Conservation (phyloP, 2,797 vertebrate genomes). For the Squalus acanthias region DNA sequence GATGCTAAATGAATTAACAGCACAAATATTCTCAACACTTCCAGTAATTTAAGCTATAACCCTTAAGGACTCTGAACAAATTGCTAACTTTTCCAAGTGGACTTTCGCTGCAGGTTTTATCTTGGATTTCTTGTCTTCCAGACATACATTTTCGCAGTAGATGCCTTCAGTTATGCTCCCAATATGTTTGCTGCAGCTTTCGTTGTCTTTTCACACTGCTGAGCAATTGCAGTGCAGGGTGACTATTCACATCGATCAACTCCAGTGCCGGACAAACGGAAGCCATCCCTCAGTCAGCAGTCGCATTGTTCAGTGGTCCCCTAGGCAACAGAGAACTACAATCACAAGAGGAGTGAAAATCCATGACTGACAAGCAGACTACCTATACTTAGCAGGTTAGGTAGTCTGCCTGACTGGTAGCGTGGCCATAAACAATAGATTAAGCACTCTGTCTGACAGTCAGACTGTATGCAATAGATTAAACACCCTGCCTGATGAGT, state of each 20-base stretch:
- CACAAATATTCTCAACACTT: not conserved
- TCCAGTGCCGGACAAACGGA: not conserved
- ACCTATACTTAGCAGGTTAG: not conserved
- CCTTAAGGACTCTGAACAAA: too few relatives aligned
- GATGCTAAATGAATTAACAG: too few relatives aligned
- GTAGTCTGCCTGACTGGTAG: not conserved
- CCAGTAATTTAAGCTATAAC: not conserved
- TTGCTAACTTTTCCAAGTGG: not conserved
- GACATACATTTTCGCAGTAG: not conserved
- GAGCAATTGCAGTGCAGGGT: not conserved
- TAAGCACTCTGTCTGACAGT: not conserved
- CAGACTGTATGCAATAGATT: not conserved
- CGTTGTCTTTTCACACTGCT: not conserved
- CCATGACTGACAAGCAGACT: not conserved
- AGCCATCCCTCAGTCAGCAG: not conserved
- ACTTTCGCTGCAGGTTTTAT: not conserved
- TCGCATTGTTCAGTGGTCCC: not conserved
- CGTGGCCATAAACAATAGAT: not conserved
- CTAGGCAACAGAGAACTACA: not conserved
- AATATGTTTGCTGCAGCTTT: not conserved
- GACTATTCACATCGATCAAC: not conserved
- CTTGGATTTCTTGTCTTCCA: not conserved
- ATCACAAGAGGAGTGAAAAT: not conserved
- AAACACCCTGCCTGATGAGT: not conserved
- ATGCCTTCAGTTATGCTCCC: not conserved